phyloP scores from a whole-genome alignment of 2,113 vertebrate genomes.

The Suncus etruscus region DNA sequence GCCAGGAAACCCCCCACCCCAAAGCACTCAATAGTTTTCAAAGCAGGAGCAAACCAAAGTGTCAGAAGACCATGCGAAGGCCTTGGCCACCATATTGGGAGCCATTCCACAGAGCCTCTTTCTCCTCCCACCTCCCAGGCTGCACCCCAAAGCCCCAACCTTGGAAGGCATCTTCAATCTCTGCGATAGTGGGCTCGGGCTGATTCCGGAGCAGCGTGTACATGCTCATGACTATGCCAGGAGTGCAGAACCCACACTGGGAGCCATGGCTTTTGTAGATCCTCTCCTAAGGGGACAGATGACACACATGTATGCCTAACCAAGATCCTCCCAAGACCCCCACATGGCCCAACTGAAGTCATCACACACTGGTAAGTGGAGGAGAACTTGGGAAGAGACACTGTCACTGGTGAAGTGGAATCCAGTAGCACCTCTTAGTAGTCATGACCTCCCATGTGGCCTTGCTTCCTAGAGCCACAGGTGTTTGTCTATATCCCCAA shows the following conservation, averaged over 20 bases:
- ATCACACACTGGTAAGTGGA: not conserved
- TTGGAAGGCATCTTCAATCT: conserved; percentile 95
- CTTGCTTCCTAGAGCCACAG: no score
- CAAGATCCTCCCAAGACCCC: no score
- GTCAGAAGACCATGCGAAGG: not conserved
- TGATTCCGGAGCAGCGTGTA: conserved; percentile 94
- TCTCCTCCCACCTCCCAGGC: not conserved
- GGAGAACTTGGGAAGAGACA: not conserved
- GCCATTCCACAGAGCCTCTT: rapidly evolving
- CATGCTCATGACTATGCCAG: conserved; percentile 98
- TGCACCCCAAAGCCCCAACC: conserved; percentile 83
- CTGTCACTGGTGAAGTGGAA: no score
- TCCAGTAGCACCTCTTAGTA: no score
- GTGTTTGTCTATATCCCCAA: no score
- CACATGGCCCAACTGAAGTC: no score
- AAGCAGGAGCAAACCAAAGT: not conserved
- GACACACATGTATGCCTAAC: no score
- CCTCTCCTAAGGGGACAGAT: conserved; percentile 89
- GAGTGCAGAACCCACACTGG: conserved; percentile 98
- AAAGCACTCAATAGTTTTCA: not conserved
- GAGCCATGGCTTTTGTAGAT: conserved; percentile 96
- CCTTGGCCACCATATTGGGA: rapidly evolving
- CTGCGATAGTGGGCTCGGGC: conserved; percentile 88
- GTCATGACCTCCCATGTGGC: no score
- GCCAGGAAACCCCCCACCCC: not conserved